Percentiles rank a stretch among this genome's conserved stretches.
These are phyloP conservation scores for Octonoba sinensis DNA, from an alignment of 2,888 invertebrate species.

Conservation along the genomic window DNA sequence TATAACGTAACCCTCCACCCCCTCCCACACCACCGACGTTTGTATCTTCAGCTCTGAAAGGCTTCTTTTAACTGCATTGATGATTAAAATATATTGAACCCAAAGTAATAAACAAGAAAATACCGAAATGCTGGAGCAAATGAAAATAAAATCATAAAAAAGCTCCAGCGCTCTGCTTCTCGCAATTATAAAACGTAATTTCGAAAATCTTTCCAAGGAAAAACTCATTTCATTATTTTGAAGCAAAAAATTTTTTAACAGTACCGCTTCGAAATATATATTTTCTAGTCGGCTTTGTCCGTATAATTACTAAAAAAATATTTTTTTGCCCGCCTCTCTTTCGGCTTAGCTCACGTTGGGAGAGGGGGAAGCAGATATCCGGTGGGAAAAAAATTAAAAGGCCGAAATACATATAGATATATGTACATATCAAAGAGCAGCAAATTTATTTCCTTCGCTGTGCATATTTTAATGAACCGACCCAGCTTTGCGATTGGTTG, in stretches of 20 bases:
- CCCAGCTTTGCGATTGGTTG: conserved; percentile 57
- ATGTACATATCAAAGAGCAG: conserved; percentile 53
- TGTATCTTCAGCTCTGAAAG: conserved; percentile 24
- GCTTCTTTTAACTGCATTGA: conserved; percentile 52
- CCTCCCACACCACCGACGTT: too few relatives aligned
- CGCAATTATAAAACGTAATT: conserved; percentile 62
- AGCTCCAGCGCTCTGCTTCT: conserved; percentile 29
- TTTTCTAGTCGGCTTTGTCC: conserved; percentile 55
- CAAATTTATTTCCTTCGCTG: conserved; percentile 49
- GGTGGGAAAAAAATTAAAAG: conserved; percentile 38
- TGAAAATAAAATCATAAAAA: conserved; percentile 29
- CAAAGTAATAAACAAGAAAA: conserved; percentile 61
- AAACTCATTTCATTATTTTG: conserved; percentile 57
- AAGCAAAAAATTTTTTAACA: conserved; percentile 35
- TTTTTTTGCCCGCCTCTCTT: conserved; percentile 31
- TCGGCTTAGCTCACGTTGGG: conserved; percentile 23
- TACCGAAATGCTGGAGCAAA: conserved; percentile 20
- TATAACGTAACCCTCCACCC: conserved; percentile 26
- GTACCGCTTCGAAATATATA: conserved; percentile 45
- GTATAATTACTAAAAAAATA: conserved; percentile 55
- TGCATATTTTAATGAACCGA: conserved; percentile 64
- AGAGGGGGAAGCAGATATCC: conserved; percentile 40
- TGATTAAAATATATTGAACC: conserved; percentile 62
- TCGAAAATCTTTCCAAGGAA: conserved; percentile 48
- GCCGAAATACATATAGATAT: conserved; percentile 35